Percentiles rank a stretch among this genome's conserved stretches.
Conservation (phyloP, 2,888 invertebrate species). For the Neoscelio sp. region DNA sequence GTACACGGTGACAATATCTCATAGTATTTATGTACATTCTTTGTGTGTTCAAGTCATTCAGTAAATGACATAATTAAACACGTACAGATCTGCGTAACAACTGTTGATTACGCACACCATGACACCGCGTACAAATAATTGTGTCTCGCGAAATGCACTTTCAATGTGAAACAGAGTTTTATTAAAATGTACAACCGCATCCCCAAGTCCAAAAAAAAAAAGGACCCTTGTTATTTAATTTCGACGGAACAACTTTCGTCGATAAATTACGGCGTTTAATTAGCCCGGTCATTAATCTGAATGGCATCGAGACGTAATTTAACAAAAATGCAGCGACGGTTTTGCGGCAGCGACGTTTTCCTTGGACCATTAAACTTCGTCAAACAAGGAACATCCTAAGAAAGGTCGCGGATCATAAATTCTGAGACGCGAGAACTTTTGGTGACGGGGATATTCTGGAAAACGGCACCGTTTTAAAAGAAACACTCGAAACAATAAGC, state of each 20-base stretch:
- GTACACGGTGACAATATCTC: conserved; percentile 38
- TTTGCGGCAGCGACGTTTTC: conserved; percentile 26
- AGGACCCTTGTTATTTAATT: neutral
- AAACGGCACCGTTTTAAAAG: conserved; percentile 5
- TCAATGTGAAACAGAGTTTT: neutral
- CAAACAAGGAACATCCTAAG: conserved; percentile 25
- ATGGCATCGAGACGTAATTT: neutral
- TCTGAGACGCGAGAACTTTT: neutral
- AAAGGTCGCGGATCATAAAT: conserved; percentile 28
- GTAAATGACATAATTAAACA: conserved; percentile 57
- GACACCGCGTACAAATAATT: conserved; percentile 3
- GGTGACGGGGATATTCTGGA: neutral
- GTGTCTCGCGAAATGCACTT: neutral
- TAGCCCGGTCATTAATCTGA: conserved; percentile 50
- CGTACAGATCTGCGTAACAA: conserved; percentile 26
- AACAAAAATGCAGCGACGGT: neutral
- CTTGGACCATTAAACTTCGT: conserved; percentile 59
- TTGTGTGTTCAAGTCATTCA: conserved; percentile 42
- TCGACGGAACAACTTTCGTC: neutral
- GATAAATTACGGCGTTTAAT: conserved; percentile 44
- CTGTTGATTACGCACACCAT: conserved; percentile 35
- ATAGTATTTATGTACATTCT: conserved; percentile 49
- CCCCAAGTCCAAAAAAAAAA: too few relatives aligned
- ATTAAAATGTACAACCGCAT: conserved; percentile 5
- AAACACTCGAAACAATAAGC: conserved; percentile 23